These are phyloP conservation scores for Adelphocoris suturalis DNA, from an alignment of 2,888 invertebrate species.

Conservation along the genomic window DNA sequence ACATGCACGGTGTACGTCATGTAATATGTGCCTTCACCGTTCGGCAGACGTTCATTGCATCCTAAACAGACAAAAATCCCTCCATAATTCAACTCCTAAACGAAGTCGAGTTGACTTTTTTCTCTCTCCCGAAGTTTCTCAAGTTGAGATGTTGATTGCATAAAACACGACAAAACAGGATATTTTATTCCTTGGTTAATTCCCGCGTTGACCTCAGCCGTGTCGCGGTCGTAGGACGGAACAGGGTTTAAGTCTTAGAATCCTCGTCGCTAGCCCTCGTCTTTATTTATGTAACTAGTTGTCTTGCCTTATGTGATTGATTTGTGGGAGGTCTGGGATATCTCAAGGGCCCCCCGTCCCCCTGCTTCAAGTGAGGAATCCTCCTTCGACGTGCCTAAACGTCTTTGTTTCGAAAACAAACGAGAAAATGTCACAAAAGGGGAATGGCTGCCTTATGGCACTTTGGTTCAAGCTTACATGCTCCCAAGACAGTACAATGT, in stretches of 20 bases:
- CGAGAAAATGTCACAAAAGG: background rate
- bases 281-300: constrained; percentile 31
- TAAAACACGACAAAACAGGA: constrained; percentile 21
- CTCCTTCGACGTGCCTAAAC: constrained; percentile 19
- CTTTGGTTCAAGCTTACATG: background rate
- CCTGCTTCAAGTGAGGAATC: background rate
- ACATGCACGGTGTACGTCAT: too few species aligned
- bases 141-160: constrained; percentile 6
- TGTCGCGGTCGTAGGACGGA: constrained; percentile 6
- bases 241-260: constrained; percentile 19
- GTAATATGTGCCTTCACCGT: too few species aligned
- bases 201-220: constrained; percentile 7
- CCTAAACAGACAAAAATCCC: background rate
- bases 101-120: background rate
- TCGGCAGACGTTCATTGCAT: background rate
- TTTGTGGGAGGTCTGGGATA: constrained; percentile 26
- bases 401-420: constrained; percentile 21
- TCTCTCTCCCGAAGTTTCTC: background rate
- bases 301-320: constrained; percentile 34
- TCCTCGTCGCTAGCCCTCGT: constrained; percentile 30
- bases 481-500: too few species aligned
- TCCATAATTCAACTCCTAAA: constrained; percentile 14
- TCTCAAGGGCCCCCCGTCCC: constrained; percentile 22
- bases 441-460: background rate
- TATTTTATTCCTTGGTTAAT: constrained; percentile 26